Evolutionary conservation across 2,888 invertebrate species (phyloP).

Genomic region (Napeogenes inachia): DNA sequence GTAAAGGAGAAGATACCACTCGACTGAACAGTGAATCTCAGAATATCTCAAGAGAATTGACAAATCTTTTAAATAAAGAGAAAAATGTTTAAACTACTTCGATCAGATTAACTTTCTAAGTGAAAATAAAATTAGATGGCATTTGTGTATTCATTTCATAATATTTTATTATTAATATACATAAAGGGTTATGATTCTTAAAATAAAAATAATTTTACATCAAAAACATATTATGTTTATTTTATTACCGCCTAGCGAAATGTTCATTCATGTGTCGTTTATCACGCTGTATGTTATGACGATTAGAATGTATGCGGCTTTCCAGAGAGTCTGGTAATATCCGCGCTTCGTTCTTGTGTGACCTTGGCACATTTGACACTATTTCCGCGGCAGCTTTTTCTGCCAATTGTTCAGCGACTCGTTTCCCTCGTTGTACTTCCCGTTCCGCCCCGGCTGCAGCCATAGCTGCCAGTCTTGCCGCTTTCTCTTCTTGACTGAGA

Average conservation of each 20-base stretch:
- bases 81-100: slow-evolving; percentile 8
- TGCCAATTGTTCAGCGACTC: slow-evolving; percentile 80
- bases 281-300: slow-evolving; percentile 92
- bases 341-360: slow-evolving; percentile 52
- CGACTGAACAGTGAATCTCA: slow-evolving; percentile 64
- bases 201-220: not conserved
- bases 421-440: slow-evolving; percentile 80
- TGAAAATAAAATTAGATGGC: slow-evolving; percentile 16
- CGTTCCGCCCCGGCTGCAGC: slow-evolving; percentile 86
- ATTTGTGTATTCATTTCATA: slow-evolving; percentile 28
- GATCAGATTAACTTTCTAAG: slow-evolving; percentile 8
- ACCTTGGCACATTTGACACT: not conserved
- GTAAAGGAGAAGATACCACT: slow-evolving; percentile 85
- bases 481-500: slow-evolving; percentile 72
- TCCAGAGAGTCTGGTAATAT: slow-evolving; percentile 85
- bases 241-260: slow-evolving; percentile 82
- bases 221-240: slow-evolving; percentile 11
- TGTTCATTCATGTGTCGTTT: slow-evolving; percentile 88
- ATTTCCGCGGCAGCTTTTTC: slow-evolving; percentile 52
- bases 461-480: slow-evolving; percentile 84
- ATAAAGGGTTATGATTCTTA: slow-evolving; percentile 8
- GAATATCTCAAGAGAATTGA: not conserved
- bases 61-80: not conserved
- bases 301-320: slow-evolving; percentile 89
- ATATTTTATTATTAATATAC: slow-evolving; percentile 1